Percentiles rank a stretch among this genome's conserved stretches.
phyloP scores from a whole-genome alignment of 1,140 invertebrate species.

The Geopemphigus sp. region DNA sequence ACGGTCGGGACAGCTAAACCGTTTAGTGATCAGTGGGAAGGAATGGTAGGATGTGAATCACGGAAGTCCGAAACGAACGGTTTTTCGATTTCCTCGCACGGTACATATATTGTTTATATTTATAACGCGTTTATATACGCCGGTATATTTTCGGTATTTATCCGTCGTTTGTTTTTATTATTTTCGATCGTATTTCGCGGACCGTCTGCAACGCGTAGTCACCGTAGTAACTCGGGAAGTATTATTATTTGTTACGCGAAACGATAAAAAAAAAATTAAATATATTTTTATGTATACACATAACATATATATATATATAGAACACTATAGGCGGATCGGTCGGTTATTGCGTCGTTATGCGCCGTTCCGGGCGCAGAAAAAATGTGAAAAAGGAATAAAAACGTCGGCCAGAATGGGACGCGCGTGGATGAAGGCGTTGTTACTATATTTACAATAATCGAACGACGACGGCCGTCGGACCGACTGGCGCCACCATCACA shows the following conservation, averaged over 20 bases:
- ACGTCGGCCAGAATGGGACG: neutral
- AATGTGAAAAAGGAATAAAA: neutral
- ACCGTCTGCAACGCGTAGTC: no score
- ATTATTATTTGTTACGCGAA: constrained; percentile 2
- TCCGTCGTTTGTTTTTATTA: no score
- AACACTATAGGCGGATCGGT: neutral
- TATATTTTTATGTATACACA: no score
- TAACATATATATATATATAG: neutral
- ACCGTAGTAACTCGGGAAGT: neutral
- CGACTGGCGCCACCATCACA: neutral
- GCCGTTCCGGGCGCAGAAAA: neutral
- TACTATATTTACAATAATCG: neutral
- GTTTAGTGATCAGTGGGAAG: no score
- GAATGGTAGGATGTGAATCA: no score
- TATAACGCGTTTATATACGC: no score
- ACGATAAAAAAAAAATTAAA: neutral
- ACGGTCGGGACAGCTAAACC: no score
- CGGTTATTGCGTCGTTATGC: neutral
- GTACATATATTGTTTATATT: no score
- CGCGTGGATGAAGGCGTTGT: neutral
- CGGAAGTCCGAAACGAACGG: no score
- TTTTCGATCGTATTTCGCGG: constrained; percentile 5
- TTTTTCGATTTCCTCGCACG: no score
- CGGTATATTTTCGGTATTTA: no score
- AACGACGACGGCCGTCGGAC: neutral